Evolutionary conservation across 2,888 invertebrate species (phyloP).

Genomic region (Eupithecia subumbrata): DNA sequence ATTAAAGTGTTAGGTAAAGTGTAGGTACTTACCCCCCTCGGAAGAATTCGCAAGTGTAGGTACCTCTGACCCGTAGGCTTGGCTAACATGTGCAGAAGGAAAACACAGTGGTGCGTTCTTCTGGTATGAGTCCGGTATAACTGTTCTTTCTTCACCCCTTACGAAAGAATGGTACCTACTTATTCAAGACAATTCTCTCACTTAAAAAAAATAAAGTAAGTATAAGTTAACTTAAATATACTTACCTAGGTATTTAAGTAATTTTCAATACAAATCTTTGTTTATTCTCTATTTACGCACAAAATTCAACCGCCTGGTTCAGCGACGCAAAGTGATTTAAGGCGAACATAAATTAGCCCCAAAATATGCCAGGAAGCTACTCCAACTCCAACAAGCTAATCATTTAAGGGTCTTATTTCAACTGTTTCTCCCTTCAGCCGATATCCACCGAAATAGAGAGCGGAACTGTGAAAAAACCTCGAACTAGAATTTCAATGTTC

Average conservation of each 20-base stretch:
- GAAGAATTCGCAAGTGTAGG: no score
- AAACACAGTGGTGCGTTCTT: no score
- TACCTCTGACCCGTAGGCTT: no score
- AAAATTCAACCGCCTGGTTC: conserved; percentile 8
- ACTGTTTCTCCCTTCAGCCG: not conserved
- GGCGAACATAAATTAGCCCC: conserved; percentile 38
- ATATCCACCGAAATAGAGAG: not conserved
- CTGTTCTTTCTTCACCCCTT: no score
- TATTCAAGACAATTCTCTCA: no score
- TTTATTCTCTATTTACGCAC: not conserved
- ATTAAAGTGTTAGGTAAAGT: no score
- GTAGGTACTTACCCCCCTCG: no score
- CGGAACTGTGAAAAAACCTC: not conserved
- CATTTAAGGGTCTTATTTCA: conserved; percentile 39
- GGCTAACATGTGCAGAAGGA: no score
- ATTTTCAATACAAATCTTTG: not conserved
- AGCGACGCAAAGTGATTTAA: conserved; percentile 42
- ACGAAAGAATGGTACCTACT: no score
- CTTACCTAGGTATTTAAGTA: not conserved
- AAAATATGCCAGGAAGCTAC: conserved; percentile 39
- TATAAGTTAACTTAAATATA: no score
- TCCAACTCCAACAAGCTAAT: conserved; percentile 40
- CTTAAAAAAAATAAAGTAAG: no score
- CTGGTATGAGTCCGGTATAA: no score
- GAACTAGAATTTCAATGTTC: not conserved